phyloP scores from a whole-genome alignment of 2,888 invertebrate species.

The Protophormia terraenovae region DNA sequence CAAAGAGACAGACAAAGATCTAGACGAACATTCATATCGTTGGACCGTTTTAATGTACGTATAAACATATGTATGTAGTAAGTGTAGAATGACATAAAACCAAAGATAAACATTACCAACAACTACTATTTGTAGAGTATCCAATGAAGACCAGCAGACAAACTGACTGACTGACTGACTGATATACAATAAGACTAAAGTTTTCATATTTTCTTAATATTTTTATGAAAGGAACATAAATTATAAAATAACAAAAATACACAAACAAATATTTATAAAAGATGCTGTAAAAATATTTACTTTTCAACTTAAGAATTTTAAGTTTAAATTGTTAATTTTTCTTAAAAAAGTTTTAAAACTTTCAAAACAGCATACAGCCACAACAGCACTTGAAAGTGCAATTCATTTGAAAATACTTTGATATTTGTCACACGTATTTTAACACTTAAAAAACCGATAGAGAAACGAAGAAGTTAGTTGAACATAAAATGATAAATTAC shows the following conservation, averaged over 20 bases:
- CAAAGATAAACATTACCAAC: conserved; percentile 45
- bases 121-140: conserved; percentile 8
- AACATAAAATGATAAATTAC: conserved; percentile 30
- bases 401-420: conserved; percentile 54
- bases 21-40: conserved; percentile 10
- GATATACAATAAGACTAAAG: neutral
- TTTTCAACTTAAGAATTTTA: conserved; percentile 79
- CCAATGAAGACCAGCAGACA: neutral
- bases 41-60: neutral
- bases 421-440: conserved; percentile 31
- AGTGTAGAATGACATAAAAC: conserved; percentile 34
- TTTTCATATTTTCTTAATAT: conserved; percentile 10
- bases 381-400: conserved; percentile 36
- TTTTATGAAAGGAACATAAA: conserved; percentile 76
- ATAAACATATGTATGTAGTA: neutral
- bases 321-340: conserved; percentile 68
- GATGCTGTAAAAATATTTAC: conserved; percentile 79
- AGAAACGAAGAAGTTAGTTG: neutral
- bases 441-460: conserved; percentile 3
- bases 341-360: neutral
- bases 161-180: neutral
- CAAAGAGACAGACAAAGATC: conserved; percentile 15
- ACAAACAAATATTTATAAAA: conserved; percentile 34
- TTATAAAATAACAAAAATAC: conserved; percentile 68
- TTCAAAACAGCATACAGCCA: neutral